phyloP scores from a whole-genome alignment of 1,140 invertebrate genomes.

The Heliconius eleuchia region DNA sequence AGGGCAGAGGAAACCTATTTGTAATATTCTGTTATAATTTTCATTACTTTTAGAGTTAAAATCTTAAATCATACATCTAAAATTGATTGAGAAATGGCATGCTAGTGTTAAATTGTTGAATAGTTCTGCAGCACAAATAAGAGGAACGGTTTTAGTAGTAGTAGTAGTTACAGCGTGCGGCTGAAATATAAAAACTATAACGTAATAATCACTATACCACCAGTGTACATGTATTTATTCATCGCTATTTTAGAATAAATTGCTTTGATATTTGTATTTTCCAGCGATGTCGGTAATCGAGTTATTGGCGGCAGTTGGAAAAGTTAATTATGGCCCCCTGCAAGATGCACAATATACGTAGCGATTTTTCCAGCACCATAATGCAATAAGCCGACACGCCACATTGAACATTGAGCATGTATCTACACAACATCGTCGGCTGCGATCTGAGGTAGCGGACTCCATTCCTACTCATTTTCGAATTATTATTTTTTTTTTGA shows the following conservation, averaged over 20 bases:
- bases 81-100: no score
- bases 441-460: no score
- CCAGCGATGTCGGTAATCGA: neutral
- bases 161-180: no score
- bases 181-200: neutral
- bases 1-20: neutral
- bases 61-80: no score
- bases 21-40: no score
- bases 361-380: neutral
- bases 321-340: conserved; percentile 15
- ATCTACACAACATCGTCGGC: neutral
- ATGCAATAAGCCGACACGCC: neutral
- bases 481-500: no score
- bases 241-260: conserved; percentile 1
- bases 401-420: neutral
- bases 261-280: conserved; percentile 9
- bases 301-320: conserved; percentile 13
- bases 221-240: neutral
- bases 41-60: no score
- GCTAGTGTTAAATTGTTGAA: no score
- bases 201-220: neutral
- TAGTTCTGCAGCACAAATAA: no score
- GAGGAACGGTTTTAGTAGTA: no score
- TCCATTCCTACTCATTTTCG: no score
- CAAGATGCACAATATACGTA: conserved; percentile 13